A percentile compares a stretch with the other conserved stretches of the same genome.
Conservation (phyloP, 2,888 invertebrate species). For the Horisme vitalbata region DNA sequence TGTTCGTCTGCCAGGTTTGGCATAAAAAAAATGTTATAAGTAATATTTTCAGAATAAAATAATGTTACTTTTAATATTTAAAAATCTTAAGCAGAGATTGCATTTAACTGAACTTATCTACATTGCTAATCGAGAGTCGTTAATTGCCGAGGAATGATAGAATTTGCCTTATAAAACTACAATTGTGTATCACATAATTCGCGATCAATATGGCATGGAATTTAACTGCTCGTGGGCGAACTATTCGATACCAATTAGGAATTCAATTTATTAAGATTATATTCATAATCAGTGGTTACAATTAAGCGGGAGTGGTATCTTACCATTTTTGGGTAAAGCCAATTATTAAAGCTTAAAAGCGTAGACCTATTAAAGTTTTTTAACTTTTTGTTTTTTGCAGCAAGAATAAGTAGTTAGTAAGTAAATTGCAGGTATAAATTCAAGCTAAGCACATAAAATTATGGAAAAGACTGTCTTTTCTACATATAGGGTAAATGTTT, state of each 20-base stretch:
- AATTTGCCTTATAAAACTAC: constrained; percentile 6
- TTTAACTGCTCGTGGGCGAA: constrained; percentile 14
- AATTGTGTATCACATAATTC: constrained; percentile 2
- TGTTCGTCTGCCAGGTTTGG: no score
- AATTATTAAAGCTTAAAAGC: constrained; percentile 5
- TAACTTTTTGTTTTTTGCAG: no score
- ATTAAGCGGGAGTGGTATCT: background rate
- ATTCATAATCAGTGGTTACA: constrained; percentile 8
- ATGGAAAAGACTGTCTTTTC: no score
- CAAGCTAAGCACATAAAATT: no score
- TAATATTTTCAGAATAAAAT: no score
- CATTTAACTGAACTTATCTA: no score
- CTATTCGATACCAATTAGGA: constrained; percentile 15
- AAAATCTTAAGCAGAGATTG: no score
- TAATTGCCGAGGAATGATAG: constrained; percentile 29
- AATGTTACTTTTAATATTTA: no score
- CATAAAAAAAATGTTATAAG: no score
- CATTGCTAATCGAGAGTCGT: background rate
- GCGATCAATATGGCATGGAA: constrained; percentile 13
- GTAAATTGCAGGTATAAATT: no score
- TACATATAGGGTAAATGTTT: no score
- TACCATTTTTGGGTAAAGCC: constrained; percentile 10
- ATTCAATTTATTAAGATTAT: constrained; percentile 18
- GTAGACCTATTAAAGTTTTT: background rate
- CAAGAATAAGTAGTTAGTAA: no score